Percentiles rank a stretch among this genome's conserved stretches.
These are phyloP conservation scores for Griposia aprilina DNA, from an alignment of 2,888 invertebrate genomes.

Conservation along the genomic window DNA sequence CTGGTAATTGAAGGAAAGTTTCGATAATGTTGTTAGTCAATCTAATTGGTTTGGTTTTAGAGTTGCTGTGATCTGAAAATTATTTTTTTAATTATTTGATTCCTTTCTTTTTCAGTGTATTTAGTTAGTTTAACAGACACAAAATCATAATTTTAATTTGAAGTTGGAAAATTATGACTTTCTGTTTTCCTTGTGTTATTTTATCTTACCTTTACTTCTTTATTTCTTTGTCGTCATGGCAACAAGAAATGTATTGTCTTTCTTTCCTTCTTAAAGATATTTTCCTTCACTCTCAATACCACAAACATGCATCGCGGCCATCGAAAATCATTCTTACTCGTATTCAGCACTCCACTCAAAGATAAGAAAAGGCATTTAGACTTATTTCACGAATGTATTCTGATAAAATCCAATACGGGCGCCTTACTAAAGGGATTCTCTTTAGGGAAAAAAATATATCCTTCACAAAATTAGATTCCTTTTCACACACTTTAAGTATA, in stretches of 20 bases:
- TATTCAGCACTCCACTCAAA: slow-evolving; percentile 34
- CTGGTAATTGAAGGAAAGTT: slow-evolving; percentile 17
- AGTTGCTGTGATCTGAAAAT: neutral
- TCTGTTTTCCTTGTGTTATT: neutral
- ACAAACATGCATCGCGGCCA: slow-evolving; percentile 1
- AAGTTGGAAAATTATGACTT: too few relatives aligned
- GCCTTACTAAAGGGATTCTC: slow-evolving; percentile 57
- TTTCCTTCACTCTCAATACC: neutral
- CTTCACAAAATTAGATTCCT: slow-evolving; percentile 66
- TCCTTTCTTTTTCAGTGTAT: neutral
- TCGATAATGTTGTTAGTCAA: neutral
- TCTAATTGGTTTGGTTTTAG: slow-evolving; percentile 5
- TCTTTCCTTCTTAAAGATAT: neutral
- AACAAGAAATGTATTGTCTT: neutral
- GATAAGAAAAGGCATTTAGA: slow-evolving; percentile 47
- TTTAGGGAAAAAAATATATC: slow-evolving; percentile 63
- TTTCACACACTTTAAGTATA: slow-evolving; percentile 60
- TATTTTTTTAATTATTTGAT: neutral
- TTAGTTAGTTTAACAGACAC: neutral
- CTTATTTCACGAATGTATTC: slow-evolving; percentile 55
- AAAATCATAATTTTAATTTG: neutral
- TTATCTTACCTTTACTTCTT: neutral
- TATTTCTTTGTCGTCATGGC: neutral
- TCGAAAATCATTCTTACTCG: slow-evolving; percentile 35
- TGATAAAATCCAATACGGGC: slow-evolving; percentile 51